phyloP scores from a whole-genome alignment of 2,797 vertebrate species.

The Channallabes apus region DNA sequence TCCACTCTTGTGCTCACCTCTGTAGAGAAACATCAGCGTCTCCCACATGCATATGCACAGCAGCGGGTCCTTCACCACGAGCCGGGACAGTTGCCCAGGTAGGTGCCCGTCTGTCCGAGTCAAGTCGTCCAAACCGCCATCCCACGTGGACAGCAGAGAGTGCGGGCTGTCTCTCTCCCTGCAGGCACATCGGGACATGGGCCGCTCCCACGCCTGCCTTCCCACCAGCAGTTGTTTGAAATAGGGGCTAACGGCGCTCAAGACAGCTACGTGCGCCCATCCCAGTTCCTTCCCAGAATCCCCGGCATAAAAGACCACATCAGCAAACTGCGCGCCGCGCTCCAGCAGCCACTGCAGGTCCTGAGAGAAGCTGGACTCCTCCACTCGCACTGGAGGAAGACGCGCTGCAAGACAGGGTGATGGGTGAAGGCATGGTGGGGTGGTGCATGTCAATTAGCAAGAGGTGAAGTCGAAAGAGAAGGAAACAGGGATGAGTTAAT shows the following conservation, averaged over 20 bases:
- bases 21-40: conserved; percentile 94
- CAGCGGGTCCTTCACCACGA: conserved; percentile 87
- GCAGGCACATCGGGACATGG: conserved; percentile 77
- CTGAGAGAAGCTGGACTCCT: conserved; percentile 87
- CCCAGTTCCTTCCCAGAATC: conserved; percentile 80
- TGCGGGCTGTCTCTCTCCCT: conserved; percentile 70
- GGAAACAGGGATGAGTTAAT: conserved; percentile 4
- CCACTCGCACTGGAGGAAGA: conserved; percentile 86
- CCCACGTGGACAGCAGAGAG: conserved; percentile 81
- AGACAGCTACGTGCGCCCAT: conserved; percentile 88
- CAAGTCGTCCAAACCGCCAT: conserved; percentile 68
- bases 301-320: conserved; percentile 86
- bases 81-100: conserved; percentile 74
- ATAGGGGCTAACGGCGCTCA: conserved; percentile 87
- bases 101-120: conserved; percentile 70
- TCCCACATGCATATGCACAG: conserved; percentile 89
- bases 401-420: conserved; percentile 74
- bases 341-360: conserved; percentile 89
- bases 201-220: conserved; percentile 72
- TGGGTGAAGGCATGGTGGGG: not conserved
- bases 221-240: conserved; percentile 91
- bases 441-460: conserved; percentile 9
- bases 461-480: not conserved
- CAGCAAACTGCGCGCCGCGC: conserved; percentile 86
- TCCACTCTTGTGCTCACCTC: conserved; percentile 77